phyloP scores from a whole-genome alignment of 2,888 invertebrate species.

The Sylvicola cinctus region DNA sequence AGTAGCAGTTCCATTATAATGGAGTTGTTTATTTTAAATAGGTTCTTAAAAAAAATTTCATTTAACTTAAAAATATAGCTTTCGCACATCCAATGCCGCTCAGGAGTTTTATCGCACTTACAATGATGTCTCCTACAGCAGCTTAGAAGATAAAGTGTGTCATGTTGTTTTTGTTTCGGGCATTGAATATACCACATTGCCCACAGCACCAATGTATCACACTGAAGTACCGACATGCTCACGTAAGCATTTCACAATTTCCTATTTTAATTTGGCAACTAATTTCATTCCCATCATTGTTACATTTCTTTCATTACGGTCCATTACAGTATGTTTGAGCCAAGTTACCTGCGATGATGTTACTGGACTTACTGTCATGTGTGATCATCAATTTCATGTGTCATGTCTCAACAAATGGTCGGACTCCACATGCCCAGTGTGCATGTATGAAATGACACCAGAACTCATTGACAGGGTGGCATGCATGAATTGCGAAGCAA shows the following conservation, averaged over 20 bases:
- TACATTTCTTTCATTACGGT: not conserved
- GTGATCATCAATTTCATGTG: conserved; percentile 96
- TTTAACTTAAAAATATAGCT: conserved; percentile 24
- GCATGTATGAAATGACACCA: conserved; percentile 48
- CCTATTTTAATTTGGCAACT: too few species aligned
- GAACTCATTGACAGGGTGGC: conserved; percentile 34
- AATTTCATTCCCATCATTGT: too few species aligned
- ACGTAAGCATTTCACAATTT: conserved; percentile 26
- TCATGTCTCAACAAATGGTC: conserved; percentile 92
- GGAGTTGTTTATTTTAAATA: too few species aligned
- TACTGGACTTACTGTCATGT: conserved; percentile 88
- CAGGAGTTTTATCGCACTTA: conserved; percentile 82
- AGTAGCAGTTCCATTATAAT: conserved; percentile 14
- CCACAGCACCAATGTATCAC: conserved; percentile 50
- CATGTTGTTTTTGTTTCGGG: conserved; percentile 89
- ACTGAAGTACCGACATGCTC: conserved; percentile 96
- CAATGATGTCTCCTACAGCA: conserved; percentile 85
- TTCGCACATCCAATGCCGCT: conserved; percentile 54
- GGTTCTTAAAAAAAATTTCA: not conserved
- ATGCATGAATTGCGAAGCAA: conserved; percentile 35
- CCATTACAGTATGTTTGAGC: conserved; percentile 32
- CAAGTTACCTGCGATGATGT: conserved; percentile 99
- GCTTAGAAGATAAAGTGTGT: conserved; percentile 79
- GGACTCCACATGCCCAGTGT: conserved; percentile 94
- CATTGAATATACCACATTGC: conserved; percentile 78